Base-by-base conservation (phyloP, 2,888 invertebrate genomes). In the Agrenia bidenticulata region DNA sequence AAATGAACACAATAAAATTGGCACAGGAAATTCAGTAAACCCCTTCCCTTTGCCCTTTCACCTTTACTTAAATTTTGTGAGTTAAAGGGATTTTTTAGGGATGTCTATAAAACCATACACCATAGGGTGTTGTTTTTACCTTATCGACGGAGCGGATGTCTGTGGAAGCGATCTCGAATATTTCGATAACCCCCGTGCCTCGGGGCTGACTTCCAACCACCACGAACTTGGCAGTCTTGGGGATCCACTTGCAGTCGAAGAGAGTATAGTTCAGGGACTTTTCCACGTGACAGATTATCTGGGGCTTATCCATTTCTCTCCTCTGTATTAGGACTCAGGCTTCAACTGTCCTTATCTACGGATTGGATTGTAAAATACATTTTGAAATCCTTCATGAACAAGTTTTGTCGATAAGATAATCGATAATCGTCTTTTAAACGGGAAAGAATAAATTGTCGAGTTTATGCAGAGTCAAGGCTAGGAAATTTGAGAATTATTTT, bases 201-300 rank as follows among this genome's bases (percentile, higher is more conserved):
- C 88, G 88, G 0, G 95, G 87, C 79, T 90, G 85, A 17, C 88
- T 89, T 11, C 97, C 97, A 61, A 96, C 83, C 50, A 90, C 87
- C 67, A 94, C 88, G 81, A 96, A 92, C 81, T 94, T 95, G 0
- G 96, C 91, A 2, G 94, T 94, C 78, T 90, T 89, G 0, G 97
- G 96, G 77, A 97, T 88, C 97, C 96, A 97, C 82, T 92, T 92
- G n/a, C 89, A 87, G 78, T 96, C 96, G 79, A 92, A 94, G 24
- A 94, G 81, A 0, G 92, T 91, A 80, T 90, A 95, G 78, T 90
- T 87, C 1, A 94, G 81, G 23, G 87, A 83, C 79, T 90, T 89
- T 78, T 94, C 90, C 39, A 89, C 85, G 78, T 95, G 93, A 64
- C 89, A 87, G 75, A 96, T 91, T 77, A 96, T 89, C 81, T 94